Base-by-base conservation (phyloP, 2,888 invertebrate genomes). In the Perizoma affinitatum region DNA sequence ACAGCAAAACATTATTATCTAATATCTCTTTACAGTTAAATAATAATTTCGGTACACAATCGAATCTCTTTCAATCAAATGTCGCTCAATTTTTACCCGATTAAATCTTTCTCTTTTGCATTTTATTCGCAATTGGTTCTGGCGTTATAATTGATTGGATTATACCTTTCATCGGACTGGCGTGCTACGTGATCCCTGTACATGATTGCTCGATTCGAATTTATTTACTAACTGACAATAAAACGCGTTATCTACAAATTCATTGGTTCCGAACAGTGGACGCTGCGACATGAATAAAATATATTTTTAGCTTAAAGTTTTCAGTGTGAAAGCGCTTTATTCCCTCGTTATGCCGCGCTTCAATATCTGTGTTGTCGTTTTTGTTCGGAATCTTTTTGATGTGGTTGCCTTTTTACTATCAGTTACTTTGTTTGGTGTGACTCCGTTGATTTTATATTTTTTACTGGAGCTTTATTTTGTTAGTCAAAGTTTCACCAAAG, bases 61-160 rank as follows among this genome's bases (percentile, higher is more conserved):
- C 33, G 34, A 51, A 51, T 51, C 42, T 51, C 42, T 34, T 58
- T 56, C 56, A 58, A 63, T 62, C 62, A 66, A 64, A 66, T 41
- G 44, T 57, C 41, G 10, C 10, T 43, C 38, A 44, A 60, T 62
- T 63, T 61, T 59, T 61, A 74, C 64, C 58, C 71, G 67, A 78
- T 82, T 78, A 80, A 84, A 82, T 80, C 78, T 78, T 83, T 77
- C 78, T 72, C 76, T 73, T 80, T 83, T 84, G 78, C 83, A 85
- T 82, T 83, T 76, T 66, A 65, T 76, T 79, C 59, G 72, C 78
- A 72, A 86, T 84, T 83, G 84, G 80, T 78, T 82, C 84, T 83
- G 72, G 72, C 78, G 83, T 82, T 82, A 88, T 89, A 90, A 90
- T 90, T 88, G 88, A 90, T 90, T 84, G 87, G 85, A 87, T 90